These are phyloP conservation scores for Nannobrachium achirus DNA, from an alignment of 2,113 vertebrate species.

Conservation along the genomic window DNA sequence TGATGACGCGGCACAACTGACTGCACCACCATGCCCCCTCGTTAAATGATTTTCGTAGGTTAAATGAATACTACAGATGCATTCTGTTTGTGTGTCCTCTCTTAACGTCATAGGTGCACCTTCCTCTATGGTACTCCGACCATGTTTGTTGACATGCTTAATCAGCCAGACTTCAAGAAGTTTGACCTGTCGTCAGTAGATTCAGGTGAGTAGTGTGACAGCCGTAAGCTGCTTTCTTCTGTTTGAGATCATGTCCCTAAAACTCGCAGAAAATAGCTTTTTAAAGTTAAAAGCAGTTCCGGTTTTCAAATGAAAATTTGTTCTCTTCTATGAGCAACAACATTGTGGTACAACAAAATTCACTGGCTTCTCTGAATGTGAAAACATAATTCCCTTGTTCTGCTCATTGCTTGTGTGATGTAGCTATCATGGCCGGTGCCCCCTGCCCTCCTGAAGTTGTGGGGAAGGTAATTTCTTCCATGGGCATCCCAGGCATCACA, in stretches of 20 bases:
- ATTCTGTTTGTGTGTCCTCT: background rate
- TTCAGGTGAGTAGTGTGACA: slow-evolving; percentile 80
- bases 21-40: too few species aligned
- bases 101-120: slow-evolving; percentile 78
- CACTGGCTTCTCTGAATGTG: background rate
- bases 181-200: slow-evolving; percentile 82
- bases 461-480: slow-evolving; percentile 69
- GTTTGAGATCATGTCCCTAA: too few species aligned
- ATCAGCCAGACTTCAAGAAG: slow-evolving; percentile 79
- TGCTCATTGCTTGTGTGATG: slow-evolving; percentile 36
- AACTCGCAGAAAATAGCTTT: too few species aligned
- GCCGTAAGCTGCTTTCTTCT: too few species aligned
- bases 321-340: too few species aligned
- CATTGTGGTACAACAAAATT: too few species aligned
- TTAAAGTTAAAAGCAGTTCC: too few species aligned
- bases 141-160: slow-evolving; percentile 91
- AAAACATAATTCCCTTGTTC: background rate
- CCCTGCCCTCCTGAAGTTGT: slow-evolving; percentile 85
- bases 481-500: slow-evolving; percentile 78
- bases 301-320: too few species aligned
- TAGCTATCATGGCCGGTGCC: slow-evolving; percentile 88
- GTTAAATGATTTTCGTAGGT: too few species aligned
- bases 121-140: slow-evolving; percentile 88
- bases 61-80: background rate
- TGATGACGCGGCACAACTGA: too few species aligned